These are phyloP conservation scores for Lerista edwardsae DNA, from an alignment of 2,797 vertebrate genomes.

Conservation along the genomic window DNA sequence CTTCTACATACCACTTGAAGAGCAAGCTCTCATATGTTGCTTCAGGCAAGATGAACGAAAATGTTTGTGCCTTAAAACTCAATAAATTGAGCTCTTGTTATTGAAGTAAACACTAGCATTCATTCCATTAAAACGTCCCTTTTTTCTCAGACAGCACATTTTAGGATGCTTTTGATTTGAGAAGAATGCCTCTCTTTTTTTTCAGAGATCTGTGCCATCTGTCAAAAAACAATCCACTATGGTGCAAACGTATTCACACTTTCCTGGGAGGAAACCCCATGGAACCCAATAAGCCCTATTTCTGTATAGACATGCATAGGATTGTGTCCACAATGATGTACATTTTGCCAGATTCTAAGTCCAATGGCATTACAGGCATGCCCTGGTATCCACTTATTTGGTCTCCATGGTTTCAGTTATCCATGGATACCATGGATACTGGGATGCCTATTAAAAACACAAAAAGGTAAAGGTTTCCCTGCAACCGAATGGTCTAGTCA, in stretches of 20 bases:
- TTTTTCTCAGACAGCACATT: constrained; percentile 14
- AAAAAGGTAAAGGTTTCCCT: too few relatives aligned
- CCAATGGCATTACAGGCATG: neutral
- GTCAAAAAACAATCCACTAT: constrained; percentile 6
- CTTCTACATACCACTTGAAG: constrained; percentile 14
- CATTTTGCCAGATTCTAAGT: neutral
- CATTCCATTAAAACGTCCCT: constrained; percentile 27
- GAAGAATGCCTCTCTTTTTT: neutral
- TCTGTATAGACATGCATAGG: too few relatives aligned
- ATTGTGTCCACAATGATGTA: neutral
- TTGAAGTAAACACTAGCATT: constrained; percentile 37
- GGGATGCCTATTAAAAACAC: too few relatives aligned
- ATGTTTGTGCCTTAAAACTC: constrained; percentile 11
- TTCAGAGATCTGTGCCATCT: constrained; percentile 2
- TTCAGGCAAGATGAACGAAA: constrained; percentile 26
- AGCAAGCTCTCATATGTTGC: constrained; percentile 1
- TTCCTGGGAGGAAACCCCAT: too few relatives aligned
- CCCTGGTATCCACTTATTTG: too few relatives aligned
- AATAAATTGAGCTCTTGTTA: constrained; percentile 10
- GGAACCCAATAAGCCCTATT: too few relatives aligned
- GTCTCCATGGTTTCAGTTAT: too few relatives aligned
- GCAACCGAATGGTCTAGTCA: too few relatives aligned
- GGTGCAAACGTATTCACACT: too few relatives aligned
- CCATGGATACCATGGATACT: too few relatives aligned
- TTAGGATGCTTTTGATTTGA: neutral